phyloP scores from a whole-genome alignment of 2,113 vertebrate species.

The Vombatus ursinus region DNA sequence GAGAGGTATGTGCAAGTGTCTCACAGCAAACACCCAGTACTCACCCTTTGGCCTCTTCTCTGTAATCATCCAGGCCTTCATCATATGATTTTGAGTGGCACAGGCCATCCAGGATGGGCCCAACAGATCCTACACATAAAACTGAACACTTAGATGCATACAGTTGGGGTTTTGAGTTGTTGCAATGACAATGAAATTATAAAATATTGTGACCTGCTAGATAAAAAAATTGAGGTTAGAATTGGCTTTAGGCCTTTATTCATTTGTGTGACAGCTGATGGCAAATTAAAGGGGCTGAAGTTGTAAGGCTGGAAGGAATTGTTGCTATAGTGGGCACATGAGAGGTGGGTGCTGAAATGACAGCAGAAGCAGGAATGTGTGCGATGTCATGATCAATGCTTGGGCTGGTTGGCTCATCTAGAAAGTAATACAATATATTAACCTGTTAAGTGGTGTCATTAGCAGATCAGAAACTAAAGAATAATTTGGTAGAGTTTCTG shows the following conservation, averaged over 20 bases:
- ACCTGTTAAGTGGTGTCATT: constrained; percentile 40
- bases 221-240: constrained; percentile 27
- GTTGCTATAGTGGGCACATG: constrained; percentile 87
- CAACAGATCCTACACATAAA: constrained; percentile 88
- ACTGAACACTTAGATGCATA: not conserved
- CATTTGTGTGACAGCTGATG: constrained; percentile 91
- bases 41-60: constrained; percentile 93
- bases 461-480: not conserved
- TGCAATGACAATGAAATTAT: constrained; percentile 6
- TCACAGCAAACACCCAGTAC: constrained; percentile 60
- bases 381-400: constrained; percentile 91
- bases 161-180: not conserved
- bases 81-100: constrained; percentile 92
- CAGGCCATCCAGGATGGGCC: constrained; percentile 90
- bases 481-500: not conserved
- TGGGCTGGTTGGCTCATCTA: constrained; percentile 97
- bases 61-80: constrained; percentile 96
- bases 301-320: constrained; percentile 90
- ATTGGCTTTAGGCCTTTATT: not conserved
- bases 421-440: constrained; percentile 70
- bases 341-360: constrained; percentile 88
- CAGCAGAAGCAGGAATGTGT: constrained; percentile 91
- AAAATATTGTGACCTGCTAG: not conserved
- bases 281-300: constrained; percentile 90
- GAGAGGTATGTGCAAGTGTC: not conserved